Base-by-base conservation (phyloP, 2,797 vertebrate genomes). In the Apogon talboti region DNA sequence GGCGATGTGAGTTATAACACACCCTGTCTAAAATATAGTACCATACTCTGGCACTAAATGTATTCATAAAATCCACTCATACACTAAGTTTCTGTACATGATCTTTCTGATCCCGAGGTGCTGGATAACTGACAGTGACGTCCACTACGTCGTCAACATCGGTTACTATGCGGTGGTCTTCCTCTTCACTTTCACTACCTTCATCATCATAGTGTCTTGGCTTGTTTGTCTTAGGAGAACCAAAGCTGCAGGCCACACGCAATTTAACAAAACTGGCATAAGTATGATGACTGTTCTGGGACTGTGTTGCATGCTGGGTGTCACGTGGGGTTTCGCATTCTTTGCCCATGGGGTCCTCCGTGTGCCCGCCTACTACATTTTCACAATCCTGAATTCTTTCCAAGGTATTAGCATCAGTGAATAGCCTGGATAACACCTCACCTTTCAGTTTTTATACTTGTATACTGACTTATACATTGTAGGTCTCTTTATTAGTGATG, bases 251-350 rank as follows among this genome's bases (percentile, higher is more conserved):
- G 52, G 0, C 2, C 13, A 1, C 0, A 0, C 0, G 1, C 14
- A 47, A 33, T 1, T 0, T 0, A 9, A 1, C 19, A 11, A 2
- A 11, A 58, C 1, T 1, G 35, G 76, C 16, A 74, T 6, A 3
- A 76, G 61, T 0, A 79, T 87, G 0, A 0, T 60, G 2, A 66
- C 66, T 28, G 2, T 92, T 33, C 24, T 92, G 60, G 90, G 92
- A 11, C 81, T 94, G 78, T 92, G 89, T 48, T 80, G 64, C 68
- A 53, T 84, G 43, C 79, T 93, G 52, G 93, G 93, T 9, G 43
- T 94, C 68, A 84, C 85, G 1, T 93, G 92, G 92, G 88, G 91
- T 3, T 88, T 92, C 2, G 89, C 87, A 15, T 94, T 93, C 77
- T 92, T 92, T 6, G 75, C 84, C 59, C 57, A 85, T 1, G 91